Evolutionary conservation across 37 sponge, comb jelly and placozoan genomes (phyloP).

Genomic region (Hexactinellida sp.): DNA sequence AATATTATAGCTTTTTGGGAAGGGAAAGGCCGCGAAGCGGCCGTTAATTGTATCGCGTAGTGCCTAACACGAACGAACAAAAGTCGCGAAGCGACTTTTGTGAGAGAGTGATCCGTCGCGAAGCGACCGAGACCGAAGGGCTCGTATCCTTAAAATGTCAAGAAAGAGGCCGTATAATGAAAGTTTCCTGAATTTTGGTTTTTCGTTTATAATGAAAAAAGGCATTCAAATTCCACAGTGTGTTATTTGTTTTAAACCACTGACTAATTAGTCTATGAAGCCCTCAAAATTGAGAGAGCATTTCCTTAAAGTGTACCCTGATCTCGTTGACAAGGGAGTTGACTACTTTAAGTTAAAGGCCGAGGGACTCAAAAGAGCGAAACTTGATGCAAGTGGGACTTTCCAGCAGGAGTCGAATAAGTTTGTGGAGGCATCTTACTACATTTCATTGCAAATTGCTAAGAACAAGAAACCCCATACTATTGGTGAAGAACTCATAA

Average conservation of each 20-base stretch:
- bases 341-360: conserved; percentile 7
- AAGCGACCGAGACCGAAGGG: no score
- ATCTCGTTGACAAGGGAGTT: conserved; percentile 11
- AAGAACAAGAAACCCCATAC: conserved; percentile 14
- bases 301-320: conserved; percentile 1
- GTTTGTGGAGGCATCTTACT: conserved; percentile 17
- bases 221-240: neutral
- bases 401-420: conserved; percentile 11
- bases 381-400: conserved; percentile 15
- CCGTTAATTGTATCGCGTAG: no score
- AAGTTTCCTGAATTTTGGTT: neutral
- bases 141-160: no score
- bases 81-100: no score
- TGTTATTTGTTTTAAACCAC: conserved; percentile 9
- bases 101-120: no score
- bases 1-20: no score
- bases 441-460: conserved; percentile 11
- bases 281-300: conserved; percentile 3
- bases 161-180: neutral
- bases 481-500: conserved; percentile 7
- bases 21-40: no score
- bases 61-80: no score
- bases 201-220: neutral
- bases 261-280: conserved; percentile 7
- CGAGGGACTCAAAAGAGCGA: conserved; percentile 13